Evolutionary conservation across 2,797 vertebrate genomes (phyloP), one percentile per base, ranked within the genome.

Genomic region (Hylomyscus alleni): DNA sequence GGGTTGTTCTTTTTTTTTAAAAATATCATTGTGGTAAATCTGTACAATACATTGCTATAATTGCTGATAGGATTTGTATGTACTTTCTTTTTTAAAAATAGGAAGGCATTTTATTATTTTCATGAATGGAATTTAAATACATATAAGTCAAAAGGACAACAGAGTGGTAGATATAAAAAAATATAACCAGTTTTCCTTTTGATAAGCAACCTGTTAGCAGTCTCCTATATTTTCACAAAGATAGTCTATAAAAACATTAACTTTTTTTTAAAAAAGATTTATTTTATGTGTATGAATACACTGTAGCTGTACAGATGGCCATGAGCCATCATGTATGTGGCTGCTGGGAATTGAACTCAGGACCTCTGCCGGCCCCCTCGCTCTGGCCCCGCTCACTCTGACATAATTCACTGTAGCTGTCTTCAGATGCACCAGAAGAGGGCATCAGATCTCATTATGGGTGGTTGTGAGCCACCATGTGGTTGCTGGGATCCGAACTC

Each of bases 131-230:
- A 58, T 95, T n/a, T 34, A 91, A 91, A 60, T 67, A 19, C 11
- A 56, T 75, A 50, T 5, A 85, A 72, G 50, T 65, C 67, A 88
- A 94, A 94, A 92, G 52, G 73, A 93, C 92, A 87, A 60, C 31
- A 91, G 60, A 95, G 92, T 69, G n/a, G 1, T 44, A 24, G 52
- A 90, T 47, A 90, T n/a, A 31, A 84, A 65, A 75, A 88, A 88
- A 13, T 44, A 75, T 1, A 73, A 69, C 44, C 34, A 62, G 13
- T 83, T 89, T 29, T 95, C 44, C 31, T 75, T 88, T 81, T 81
- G 50, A 76, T 56, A 91, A 94, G 34, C 56, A 84, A 12, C 40
- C n/a, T 85, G 56, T 85, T 94, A 76, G 14, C 22, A 58, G 34
- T 3, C 77, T 78, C 50, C 88, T 31, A 2, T 77, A n/a, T 52